These are phyloP conservation scores for Cyclargus thomasi DNA, from an alignment of 1,140 invertebrate genomes.

Conservation along the genomic window DNA sequence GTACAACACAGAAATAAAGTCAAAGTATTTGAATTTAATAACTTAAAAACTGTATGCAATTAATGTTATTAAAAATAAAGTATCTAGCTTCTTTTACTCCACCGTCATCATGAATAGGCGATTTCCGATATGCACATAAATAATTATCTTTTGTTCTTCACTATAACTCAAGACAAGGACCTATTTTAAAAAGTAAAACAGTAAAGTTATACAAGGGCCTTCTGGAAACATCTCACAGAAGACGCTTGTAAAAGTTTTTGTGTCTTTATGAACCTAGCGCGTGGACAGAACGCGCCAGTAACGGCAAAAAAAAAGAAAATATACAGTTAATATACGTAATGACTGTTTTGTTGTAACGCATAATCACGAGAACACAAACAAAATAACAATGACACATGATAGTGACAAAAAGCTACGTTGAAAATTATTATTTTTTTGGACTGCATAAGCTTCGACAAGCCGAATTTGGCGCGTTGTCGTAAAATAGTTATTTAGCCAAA, in stretches of 20 bases:
- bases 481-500: too few species aligned
- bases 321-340: constrained; percentile 13
- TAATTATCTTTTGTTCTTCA: neutral
- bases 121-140: neutral
- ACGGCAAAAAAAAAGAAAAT: constrained; percentile 26
- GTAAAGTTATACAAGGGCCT: constrained; percentile 34
- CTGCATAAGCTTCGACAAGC: too few species aligned
- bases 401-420: neutral
- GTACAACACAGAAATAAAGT: too few species aligned
- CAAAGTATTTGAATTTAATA: too few species aligned
- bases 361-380: neutral
- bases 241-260: constrained; percentile 24
- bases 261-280: constrained; percentile 53
- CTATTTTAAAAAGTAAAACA: constrained; percentile 38
- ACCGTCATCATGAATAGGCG: neutral
- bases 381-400: neutral
- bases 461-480: too few species aligned
- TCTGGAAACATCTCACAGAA: constrained; percentile 43
- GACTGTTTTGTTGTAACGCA: neutral
- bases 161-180: neutral
- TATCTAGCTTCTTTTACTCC: too few species aligned
- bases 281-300: constrained; percentile 51
- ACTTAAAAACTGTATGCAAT: too few species aligned
- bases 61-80: too few species aligned
- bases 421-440: neutral